Base-by-base conservation (phyloP, 2,797 vertebrate species). In the Thripadectes ignobilis region DNA sequence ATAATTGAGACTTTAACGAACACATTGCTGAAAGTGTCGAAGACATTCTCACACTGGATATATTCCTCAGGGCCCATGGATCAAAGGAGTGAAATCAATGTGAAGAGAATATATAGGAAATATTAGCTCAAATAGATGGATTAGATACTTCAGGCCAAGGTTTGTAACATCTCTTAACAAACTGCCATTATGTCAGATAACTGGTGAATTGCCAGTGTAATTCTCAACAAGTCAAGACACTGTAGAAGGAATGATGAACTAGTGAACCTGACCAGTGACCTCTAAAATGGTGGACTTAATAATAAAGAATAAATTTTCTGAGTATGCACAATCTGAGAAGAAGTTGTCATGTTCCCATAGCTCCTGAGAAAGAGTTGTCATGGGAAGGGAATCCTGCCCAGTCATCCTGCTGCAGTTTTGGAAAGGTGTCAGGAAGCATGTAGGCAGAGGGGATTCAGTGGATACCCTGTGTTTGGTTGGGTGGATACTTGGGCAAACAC, bases 161-260 rank as follows among this genome's bases (percentile, higher is more conserved):
- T 85, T 78, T 75, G 34, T 61, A 62, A 61, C 23, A 22, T 59
- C 41, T 46, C 14, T 79, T 73, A 58, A 17, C 2, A 58, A 73
- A 69, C 11, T 4, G 3, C 18, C 11, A 27, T 36, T 3, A 0
- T 12, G 2, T 15, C 52, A 29, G 43, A 30, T 65, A 61, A 51
- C 43, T 59, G 34, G 8, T 48, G 41, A 89, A 41, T 21, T 41
- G 72, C 4, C 54, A 79, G 23, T 30, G 19, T 51, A 58, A 67
- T 39, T 91, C 49, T 26, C 62, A 91, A 2, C 34, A 72, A 20
- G 36, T 19, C 20, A 19, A 58, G 26, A 43, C 26, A 18, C 9
- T 51, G 24, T 5, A 39, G 52, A 62, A 43, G 27, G 13, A 11
- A 23, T 88, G 65, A 74, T 58, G 43, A 76, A 29, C 34, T 43